Percentiles rank a stretch among this genome's conserved stretches.
Conservation (phyloP, 2,797 vertebrate species). For the Lutra lutra region DNA sequence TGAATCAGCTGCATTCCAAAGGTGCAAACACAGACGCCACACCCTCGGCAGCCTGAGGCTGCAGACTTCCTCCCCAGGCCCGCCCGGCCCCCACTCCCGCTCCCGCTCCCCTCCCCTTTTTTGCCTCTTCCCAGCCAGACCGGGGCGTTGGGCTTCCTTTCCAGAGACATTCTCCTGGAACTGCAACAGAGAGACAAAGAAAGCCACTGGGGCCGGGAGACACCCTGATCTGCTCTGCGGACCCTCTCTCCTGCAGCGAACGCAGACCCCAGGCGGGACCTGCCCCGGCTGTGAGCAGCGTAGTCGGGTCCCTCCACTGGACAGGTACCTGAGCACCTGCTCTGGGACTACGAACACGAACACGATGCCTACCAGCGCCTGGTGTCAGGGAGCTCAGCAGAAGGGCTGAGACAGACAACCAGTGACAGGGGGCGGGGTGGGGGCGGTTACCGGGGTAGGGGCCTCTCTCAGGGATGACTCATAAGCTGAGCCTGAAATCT, state of each 20-base stretch:
- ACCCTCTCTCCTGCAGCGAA: background rate
- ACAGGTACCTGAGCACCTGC: background rate
- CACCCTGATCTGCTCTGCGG: background rate
- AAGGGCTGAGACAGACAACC: background rate
- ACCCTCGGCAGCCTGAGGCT: slow-evolving; percentile 43
- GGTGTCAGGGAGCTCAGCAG: background rate
- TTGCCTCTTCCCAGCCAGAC: slow-evolving; percentile 10
- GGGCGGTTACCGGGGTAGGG: background rate
- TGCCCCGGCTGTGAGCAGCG: background rate
- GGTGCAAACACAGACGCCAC: slow-evolving; percentile 71
- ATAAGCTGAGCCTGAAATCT: background rate
- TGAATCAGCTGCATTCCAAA: slow-evolving; percentile 80
- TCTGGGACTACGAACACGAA: background rate
- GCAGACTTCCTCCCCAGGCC: slow-evolving; percentile 61
- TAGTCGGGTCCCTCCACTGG: background rate
- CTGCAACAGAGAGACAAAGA: slow-evolving; percentile 17
- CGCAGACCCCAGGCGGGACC: background rate
- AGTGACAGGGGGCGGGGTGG: background rate
- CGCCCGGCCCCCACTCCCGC: background rate
- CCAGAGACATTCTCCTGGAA: slow-evolving; percentile 63
- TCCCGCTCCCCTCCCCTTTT: background rate
- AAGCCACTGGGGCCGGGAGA: background rate
- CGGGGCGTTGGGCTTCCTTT: slow-evolving; percentile 65
- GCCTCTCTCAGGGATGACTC: background rate
- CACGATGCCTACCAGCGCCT: background rate